phyloP scores from a whole-genome alignment of 2,888 invertebrate genomes.

The Tenthredo scrophulariae region DNA sequence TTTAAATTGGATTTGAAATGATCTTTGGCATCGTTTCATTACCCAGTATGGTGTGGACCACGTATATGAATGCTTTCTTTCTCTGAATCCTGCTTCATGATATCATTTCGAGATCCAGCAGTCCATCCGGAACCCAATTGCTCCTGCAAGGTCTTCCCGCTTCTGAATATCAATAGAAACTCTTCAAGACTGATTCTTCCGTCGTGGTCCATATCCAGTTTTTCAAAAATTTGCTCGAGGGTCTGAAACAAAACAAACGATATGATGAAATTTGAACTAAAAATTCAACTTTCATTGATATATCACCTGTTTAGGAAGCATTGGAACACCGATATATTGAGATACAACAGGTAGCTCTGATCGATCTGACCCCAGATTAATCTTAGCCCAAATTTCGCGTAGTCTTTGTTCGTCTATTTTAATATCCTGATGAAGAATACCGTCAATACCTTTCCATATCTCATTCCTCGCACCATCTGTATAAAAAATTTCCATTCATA shows the following conservation, averaged over 20 bases:
- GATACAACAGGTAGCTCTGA: constrained; percentile 84
- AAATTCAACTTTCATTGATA: neutral
- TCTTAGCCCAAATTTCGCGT: constrained; percentile 83
- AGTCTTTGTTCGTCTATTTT: constrained; percentile 81
- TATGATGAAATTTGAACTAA: neutral
- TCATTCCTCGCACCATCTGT: constrained; percentile 46
- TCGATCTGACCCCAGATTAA: constrained; percentile 82
- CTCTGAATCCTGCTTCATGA: constrained; percentile 64
- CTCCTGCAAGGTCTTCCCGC: constrained; percentile 74
- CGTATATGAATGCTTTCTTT: constrained; percentile 64
- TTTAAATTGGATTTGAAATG: neutral
- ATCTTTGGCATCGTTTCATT: constrained; percentile 40
- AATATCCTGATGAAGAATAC: constrained; percentile 56
- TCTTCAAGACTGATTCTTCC: constrained; percentile 84
- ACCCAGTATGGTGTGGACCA: constrained; percentile 66
- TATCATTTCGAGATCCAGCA: constrained; percentile 63
- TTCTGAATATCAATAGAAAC: constrained; percentile 82
- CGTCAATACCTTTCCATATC: constrained; percentile 44
- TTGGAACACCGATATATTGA: constrained; percentile 84
- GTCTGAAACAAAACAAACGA: constrained; percentile 74
- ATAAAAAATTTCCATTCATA: neutral
- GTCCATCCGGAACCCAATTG: constrained; percentile 66
- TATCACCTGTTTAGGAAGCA: constrained; percentile 82
- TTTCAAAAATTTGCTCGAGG: constrained; percentile 83
- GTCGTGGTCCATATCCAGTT: constrained; percentile 83